Evolutionary conservation across 2,888 invertebrate species (phyloP).

Genomic region (Deilephila porcellus): DNA sequence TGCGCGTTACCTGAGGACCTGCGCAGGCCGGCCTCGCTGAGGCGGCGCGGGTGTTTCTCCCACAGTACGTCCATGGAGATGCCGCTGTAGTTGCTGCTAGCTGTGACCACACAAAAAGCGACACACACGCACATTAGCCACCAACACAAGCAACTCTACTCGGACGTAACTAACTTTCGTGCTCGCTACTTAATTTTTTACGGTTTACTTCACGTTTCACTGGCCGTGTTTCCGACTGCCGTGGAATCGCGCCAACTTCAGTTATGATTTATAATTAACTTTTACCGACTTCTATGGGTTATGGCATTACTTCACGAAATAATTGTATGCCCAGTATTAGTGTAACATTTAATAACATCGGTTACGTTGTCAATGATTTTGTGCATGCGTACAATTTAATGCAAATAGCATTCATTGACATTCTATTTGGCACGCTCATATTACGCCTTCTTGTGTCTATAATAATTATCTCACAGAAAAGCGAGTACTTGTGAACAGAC

Average conservation of each 20-base stretch:
- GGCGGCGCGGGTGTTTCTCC: constrained; percentile 89
- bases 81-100: constrained; percentile 85
- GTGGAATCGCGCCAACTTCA: neutral
- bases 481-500: constrained; percentile 62
- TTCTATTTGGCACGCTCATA: neutral
- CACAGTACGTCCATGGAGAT: constrained; percentile 89
- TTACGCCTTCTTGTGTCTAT: constrained; percentile 9
- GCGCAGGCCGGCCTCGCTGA: constrained; percentile 90
- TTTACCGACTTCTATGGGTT: constrained; percentile 11
- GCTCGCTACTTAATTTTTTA: constrained; percentile 21
- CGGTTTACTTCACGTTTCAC: constrained; percentile 23
- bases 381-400: neutral
- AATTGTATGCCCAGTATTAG: constrained; percentile 16
- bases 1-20: constrained; percentile 88
- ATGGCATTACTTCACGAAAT: constrained; percentile 14
- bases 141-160: constrained; percentile 50
- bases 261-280: constrained; percentile 11
- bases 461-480: constrained; percentile 21
- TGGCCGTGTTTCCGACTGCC: constrained; percentile 15
- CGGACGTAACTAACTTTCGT: constrained; percentile 19
- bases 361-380: neutral
- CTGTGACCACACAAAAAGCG: constrained; percentile 70
- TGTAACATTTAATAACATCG: constrained; percentile 2
- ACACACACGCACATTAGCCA: constrained; percentile 75
- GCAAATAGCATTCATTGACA: constrained; percentile 3